Evolutionary conservation across 2,113 vertebrate species (phyloP).

Genomic region (Laticauda laticaudata): DNA sequence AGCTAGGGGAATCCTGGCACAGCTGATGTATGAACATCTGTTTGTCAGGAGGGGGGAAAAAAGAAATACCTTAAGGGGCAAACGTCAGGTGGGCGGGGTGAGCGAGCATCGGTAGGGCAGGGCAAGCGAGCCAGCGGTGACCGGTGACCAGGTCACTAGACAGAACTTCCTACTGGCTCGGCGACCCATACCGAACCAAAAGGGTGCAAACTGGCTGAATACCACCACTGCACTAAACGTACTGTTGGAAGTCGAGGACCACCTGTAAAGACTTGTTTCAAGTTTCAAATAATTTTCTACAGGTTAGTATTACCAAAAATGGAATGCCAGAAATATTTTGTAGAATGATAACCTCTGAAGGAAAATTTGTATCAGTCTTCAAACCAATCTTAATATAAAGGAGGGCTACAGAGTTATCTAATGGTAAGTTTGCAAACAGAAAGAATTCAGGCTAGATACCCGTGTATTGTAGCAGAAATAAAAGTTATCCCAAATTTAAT

Average conservation of each 20-base stretch:
- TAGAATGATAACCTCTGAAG: not conserved
- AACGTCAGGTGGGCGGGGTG: no score
- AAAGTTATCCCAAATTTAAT: not conserved
- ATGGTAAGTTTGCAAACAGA: not conserved
- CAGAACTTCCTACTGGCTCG: no score
- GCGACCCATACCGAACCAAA: no score
- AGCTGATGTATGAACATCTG: no score
- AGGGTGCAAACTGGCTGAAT: no score
- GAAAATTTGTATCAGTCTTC: not conserved
- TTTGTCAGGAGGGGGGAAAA: no score
- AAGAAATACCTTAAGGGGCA: no score
- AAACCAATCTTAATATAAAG: not conserved
- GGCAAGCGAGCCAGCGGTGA: no score
- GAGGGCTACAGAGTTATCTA: not conserved
- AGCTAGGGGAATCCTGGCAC: no score
- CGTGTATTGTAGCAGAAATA: not conserved
- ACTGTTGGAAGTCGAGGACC: not conserved
- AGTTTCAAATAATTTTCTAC: constrained; percentile 28
- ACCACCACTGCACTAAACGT: not conserved
- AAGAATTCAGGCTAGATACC: not conserved
- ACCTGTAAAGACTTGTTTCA: constrained; percentile 30
- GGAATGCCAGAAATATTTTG: not conserved
- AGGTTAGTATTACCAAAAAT: constrained; percentile 23
- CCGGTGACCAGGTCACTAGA: no score
- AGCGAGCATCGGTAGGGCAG: no score